These are phyloP conservation scores for Harpagifer antarcticus DNA, from an alignment of 2,797 vertebrate species.

Conservation along the genomic window DNA sequence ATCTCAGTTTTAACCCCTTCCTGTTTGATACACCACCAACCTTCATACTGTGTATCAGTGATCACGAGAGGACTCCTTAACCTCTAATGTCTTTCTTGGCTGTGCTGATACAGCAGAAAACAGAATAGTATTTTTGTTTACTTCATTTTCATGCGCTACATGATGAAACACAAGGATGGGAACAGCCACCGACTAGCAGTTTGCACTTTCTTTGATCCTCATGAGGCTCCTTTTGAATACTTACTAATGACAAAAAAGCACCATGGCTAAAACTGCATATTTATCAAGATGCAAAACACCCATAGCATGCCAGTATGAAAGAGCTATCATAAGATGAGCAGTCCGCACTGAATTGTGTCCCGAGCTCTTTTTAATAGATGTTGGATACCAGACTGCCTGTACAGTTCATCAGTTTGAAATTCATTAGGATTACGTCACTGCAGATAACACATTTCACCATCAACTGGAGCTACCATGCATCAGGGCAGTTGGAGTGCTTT, in stretches of 20 bases:
- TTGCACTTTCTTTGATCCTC: conserved; percentile 35
- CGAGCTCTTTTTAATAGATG: conserved; percentile 19
- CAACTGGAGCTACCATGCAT: conserved; percentile 16
- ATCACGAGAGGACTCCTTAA: conserved; percentile 9
- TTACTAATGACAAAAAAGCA: conserved; percentile 12
- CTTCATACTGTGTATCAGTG: neutral
- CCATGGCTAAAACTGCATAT: conserved; percentile 32
- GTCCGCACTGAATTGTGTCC: neutral
- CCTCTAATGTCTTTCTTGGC: conserved; percentile 1
- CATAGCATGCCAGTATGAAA: conserved; percentile 44
- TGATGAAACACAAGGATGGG: neutral
- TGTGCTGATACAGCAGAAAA: conserved; percentile 22
- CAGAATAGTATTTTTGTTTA: conserved; percentile 7
- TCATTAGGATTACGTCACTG: conserved; percentile 31
- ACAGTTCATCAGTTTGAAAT: conserved; percentile 23
- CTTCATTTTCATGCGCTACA: conserved; percentile 21
- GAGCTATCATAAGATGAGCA: conserved; percentile 17
- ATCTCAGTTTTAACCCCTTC: conserved; percentile 91
- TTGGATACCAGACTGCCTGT: neutral
- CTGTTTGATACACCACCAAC: conserved; percentile 26
- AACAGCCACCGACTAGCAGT: conserved; percentile 24
- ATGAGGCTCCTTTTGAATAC: conserved; percentile 22
- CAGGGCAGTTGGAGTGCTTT: conserved; percentile 14
- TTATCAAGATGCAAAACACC: conserved; percentile 56
- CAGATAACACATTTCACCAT: conserved; percentile 24